A percentile compares a stretch with the other conserved stretches of the same genome.
These are phyloP conservation scores for Henicopernis longicauda DNA, from an alignment of 2,113 vertebrate species.

Conservation along the genomic window DNA sequence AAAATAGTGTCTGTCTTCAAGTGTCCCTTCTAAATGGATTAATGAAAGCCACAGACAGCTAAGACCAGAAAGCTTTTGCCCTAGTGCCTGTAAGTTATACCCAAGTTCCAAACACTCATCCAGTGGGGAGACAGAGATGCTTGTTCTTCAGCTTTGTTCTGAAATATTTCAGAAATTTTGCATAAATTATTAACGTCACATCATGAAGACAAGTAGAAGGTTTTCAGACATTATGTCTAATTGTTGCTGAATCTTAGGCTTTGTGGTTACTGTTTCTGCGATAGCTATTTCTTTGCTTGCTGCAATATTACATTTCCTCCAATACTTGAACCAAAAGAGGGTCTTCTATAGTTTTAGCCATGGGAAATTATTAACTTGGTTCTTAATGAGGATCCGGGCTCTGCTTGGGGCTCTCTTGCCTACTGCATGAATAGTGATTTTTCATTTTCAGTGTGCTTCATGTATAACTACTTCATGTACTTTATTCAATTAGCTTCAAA, in stretches of 20 bases:
- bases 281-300: background rate
- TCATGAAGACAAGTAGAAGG: background rate
- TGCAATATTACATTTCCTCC: background rate
- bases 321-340: background rate
- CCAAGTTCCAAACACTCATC: background rate
- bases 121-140: background rate
- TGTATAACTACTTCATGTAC: background rate
- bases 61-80: background rate
- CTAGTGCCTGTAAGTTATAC: background rate
- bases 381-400: background rate
- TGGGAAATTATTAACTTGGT: background rate
- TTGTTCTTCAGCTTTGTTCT: background rate
- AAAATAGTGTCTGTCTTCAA: background rate
- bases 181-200: background rate
- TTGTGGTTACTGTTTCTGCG: background rate
- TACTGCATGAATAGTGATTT: background rate
- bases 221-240: background rate
- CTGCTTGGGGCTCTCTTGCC: background rate
- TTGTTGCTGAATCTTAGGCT: background rate
- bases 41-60: background rate
- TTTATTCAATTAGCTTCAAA: background rate
- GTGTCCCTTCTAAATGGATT: background rate
- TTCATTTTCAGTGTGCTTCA: background rate
- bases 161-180: background rate
- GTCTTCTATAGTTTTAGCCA: background rate